Conservation (phyloP, 2,888 invertebrate species). For the Limulus polyphemus region DNA sequence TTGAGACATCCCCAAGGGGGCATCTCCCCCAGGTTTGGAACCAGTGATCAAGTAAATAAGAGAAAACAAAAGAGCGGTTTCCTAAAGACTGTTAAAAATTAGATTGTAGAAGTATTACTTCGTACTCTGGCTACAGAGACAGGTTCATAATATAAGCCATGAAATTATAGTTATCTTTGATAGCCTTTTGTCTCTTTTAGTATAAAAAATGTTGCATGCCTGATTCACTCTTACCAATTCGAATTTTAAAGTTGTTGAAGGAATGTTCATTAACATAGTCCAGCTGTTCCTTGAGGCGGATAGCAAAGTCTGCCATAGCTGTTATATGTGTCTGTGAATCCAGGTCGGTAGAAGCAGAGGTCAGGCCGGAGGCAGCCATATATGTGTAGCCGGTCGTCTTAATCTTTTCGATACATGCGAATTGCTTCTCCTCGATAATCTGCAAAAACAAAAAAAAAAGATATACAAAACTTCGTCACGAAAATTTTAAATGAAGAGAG, state of each 20-base stretch:
- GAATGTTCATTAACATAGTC: slow-evolving; percentile 86
- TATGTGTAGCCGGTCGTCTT: slow-evolving; percentile 91
- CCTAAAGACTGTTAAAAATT: no score
- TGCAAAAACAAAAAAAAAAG: slow-evolving; percentile 22
- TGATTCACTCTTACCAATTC: slow-evolving; percentile 54
- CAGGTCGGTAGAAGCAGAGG: slow-evolving; percentile 64
- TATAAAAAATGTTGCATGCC: no score
- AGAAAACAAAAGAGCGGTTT: no score
- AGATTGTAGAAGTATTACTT: slow-evolving; percentile 48
- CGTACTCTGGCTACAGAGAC: slow-evolving; percentile 40
- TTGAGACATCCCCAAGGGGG: no score
- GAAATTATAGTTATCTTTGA: background rate
- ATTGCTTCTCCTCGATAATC: slow-evolving; percentile 67
- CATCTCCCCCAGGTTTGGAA: no score
- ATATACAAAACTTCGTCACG: no score
- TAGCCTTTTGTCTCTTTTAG: background rate
- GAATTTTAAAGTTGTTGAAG: slow-evolving; percentile 83
- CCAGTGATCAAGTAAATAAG: no score
- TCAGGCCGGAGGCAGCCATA: slow-evolving; percentile 87
- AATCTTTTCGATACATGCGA: slow-evolving; percentile 82
- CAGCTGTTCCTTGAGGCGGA: slow-evolving; percentile 70
- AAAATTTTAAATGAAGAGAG: no score
- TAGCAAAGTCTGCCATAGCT: slow-evolving; percentile 83
- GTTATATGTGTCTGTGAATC: slow-evolving; percentile 66
- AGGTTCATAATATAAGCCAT: slow-evolving; percentile 1